Evolutionary conservation across 2,797 vertebrate genomes (phyloP), one percentile per base, ranked within the genome.

Genomic region (Muraenolepis orangiensis): DNA sequence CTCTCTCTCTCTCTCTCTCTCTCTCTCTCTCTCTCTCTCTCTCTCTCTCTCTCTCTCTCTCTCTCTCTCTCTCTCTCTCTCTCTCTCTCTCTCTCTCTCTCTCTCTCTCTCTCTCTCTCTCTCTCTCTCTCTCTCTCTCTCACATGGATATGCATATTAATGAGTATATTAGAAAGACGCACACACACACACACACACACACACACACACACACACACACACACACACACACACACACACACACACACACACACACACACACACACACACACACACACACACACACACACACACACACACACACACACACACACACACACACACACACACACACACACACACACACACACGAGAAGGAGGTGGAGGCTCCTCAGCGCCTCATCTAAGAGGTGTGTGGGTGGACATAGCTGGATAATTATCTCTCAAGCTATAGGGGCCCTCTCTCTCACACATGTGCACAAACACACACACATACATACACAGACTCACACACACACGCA

Each of bases 301-400:
- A 46, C 40, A 42, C n/a, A 26, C n/a, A 14, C 57, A 26, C n/a
- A 23, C 57, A 23, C 12, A 23, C 23, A 20, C 51, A 23, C 51
- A 0, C 46, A 51, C 16, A 20, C 42, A 18, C 46, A 51, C 20
- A 51, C 18, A 57, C 51, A 57, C 51, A 57, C 46, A 57, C 42
- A 46, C 42, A 46, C 40, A 42, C n/a, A n/a, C n/a, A n/a, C n/a
- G 42, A 46, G 42, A 20, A 57, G 8, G 20, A 64, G 10, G 8
- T 26, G 57, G 57, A 0, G 57, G 74, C 74, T 81, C 79, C 71
- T 32, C 14, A 26, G 31, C 36, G 78, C 76, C 80, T 79, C 68
- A 80, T 89, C 81, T 82, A 76, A 46, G 81, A 78, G 80, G 70
- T 61, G 70, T 72, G 74, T 57, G 77, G 57, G 80, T 80, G 84